Percentiles rank a stretch among this genome's conserved stretches.
These are phyloP conservation scores for Phlogophora meticulosa DNA, from an alignment of 2,888 invertebrate species.

Conservation along the genomic window DNA sequence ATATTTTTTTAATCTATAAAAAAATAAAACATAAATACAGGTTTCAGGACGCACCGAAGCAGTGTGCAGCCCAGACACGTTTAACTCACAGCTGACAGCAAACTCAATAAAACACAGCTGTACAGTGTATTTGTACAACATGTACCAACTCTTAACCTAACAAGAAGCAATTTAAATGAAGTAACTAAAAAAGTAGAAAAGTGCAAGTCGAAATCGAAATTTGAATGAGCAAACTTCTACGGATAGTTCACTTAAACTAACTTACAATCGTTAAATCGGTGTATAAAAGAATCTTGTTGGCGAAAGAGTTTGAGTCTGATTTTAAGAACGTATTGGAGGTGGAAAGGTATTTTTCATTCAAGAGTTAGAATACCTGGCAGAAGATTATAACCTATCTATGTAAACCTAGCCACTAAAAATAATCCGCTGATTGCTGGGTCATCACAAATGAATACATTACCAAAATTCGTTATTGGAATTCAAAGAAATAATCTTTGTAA, in stretches of 20 bases:
- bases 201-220: slow-evolving; percentile 67
- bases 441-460: slow-evolving; percentile 71
- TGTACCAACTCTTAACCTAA: slow-evolving; percentile 66
- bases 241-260: slow-evolving; percentile 60
- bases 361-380: slow-evolving; percentile 48
- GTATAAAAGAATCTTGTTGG: slow-evolving; percentile 68
- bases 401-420: slow-evolving; percentile 71
- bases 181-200: slow-evolving; percentile 51
- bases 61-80: slow-evolving; percentile 74
- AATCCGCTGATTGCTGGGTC: slow-evolving; percentile 68
- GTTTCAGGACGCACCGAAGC: slow-evolving; percentile 73
- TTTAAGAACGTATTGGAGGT: slow-evolving; percentile 71
- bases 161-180: slow-evolving; percentile 45
- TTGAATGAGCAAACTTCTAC: slow-evolving; percentile 57
- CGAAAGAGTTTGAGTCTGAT: slow-evolving; percentile 68
- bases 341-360: slow-evolving; percentile 69
- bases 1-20: no score
- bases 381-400: slow-evolving; percentile 75
- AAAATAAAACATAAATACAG: no score
- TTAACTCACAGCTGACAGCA: slow-evolving; percentile 67
- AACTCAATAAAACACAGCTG: slow-evolving; percentile 62
- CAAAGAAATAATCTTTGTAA: slow-evolving; percentile 68
- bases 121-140: slow-evolving; percentile 69
- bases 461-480: slow-evolving; percentile 65
- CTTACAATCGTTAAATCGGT: slow-evolving; percentile 64